Percentiles rank a stretch among this genome's conserved stretches.
Evolutionary conservation across 2,888 invertebrate genomes (phyloP).

Genomic region (Ophion obscuratus): DNA sequence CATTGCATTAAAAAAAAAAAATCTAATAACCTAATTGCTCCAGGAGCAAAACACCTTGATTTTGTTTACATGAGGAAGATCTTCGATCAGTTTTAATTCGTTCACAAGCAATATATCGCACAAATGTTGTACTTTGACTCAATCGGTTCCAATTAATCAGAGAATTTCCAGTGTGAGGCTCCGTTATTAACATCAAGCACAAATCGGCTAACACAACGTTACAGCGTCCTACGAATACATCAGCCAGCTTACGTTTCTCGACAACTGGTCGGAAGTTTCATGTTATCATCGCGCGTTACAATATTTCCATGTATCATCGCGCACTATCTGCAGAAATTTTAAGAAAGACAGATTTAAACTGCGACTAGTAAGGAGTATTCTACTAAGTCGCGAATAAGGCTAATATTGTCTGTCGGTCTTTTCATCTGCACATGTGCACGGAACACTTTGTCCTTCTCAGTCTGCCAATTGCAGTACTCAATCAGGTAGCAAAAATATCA

Average conservation of each 20-base stretch:
- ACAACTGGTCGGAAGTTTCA: constrained; percentile 12
- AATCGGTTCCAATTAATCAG: background rate
- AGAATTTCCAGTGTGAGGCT: background rate
- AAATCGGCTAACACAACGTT: background rate
- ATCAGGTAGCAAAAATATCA: background rate
- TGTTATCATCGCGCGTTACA: background rate
- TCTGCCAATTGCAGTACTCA: too few species aligned
- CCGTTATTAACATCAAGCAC: background rate
- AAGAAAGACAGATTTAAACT: constrained; percentile 59
- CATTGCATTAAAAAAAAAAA: too few species aligned
- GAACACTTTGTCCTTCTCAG: too few species aligned
- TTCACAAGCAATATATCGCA: background rate
- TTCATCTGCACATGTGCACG: too few species aligned
- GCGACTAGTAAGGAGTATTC: constrained; percentile 38
- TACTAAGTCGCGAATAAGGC: background rate
- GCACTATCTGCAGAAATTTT: background rate
- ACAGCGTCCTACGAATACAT: background rate
- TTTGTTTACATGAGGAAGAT: too few species aligned
- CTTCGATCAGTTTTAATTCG: background rate
- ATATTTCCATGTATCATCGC: constrained; percentile 1
- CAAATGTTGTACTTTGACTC: background rate
- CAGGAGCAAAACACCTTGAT: background rate
- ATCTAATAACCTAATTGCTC: too few species aligned
- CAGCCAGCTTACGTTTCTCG: constrained; percentile 13
- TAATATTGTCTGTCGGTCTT: too few species aligned